Base-by-base conservation (phyloP, 2,888 invertebrate genomes). In the Julus scandinavius region DNA sequence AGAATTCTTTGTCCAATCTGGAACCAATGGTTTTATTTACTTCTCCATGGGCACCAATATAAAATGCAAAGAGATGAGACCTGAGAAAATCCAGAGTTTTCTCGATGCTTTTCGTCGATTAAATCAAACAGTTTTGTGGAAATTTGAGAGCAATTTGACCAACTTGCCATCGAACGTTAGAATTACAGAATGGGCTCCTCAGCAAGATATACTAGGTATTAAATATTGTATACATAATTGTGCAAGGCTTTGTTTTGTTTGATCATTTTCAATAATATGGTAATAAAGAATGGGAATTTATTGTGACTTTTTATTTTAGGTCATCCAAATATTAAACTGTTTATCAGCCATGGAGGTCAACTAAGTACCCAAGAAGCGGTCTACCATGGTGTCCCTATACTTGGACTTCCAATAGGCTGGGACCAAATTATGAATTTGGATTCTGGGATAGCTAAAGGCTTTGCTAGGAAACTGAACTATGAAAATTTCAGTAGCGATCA, bases 41-140 rank as follows among this genome's bases (percentile, higher is more conserved):
- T 63, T 63, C 15, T 63, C 63, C n/a, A 63, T 63, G 63, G 63
- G 63, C 15, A 63, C 63, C n/a, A 63, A 63, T 20, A 63, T 63
- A 4, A n/a, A 63, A 63, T 3, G 63, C 63, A 63, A 5, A 6
- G 63, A 63, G 20, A 63, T 63, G 63, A n/a, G 5, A 63, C 63
- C 63, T 0, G n/a, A 63, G 6, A 63, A 63, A 63, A 63, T 63
- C 20, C 3, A 20, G 6, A 63, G n/a, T 6, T 63, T 63, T 63
- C 20, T 63, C 6, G 63, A 63, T 63, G 63, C 63, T 6, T 63
- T 63, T 63, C n/a, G 20, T 20, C 63, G 63, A 6, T 63, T 63
- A 20, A 63, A 63, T 4, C 63, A 63, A 63, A 63, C 63, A 11
- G 63, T 63, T n/a, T 5, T 63, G 4, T 63, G 63, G 63, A 63